Evolutionary conservation across 2,797 vertebrate species (phyloP).

Genomic region (Cyprinodon diabolis): DNA sequence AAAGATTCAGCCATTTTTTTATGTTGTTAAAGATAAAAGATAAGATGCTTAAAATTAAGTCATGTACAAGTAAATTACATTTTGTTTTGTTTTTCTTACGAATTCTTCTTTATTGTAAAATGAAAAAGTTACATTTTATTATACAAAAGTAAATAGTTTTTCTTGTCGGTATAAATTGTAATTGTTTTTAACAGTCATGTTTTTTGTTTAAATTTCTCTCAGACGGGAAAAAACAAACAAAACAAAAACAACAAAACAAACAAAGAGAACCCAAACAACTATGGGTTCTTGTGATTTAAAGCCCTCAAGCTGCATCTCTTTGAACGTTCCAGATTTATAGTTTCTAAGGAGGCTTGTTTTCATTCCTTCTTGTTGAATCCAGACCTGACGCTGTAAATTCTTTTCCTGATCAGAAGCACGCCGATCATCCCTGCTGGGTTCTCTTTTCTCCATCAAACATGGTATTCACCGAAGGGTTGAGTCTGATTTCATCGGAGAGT

Average conservation of each 20-base stretch:
- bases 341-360: conserved; percentile 1
- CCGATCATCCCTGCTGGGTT: neutral
- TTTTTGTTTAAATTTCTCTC: neutral
- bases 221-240: neutral
- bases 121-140: neutral
- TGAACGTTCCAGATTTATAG: neutral
- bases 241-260: no score
- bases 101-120: neutral
- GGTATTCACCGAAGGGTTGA: neutral
- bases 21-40: neutral
- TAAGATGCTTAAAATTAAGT: neutral
- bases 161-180: neutral
- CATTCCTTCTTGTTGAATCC: neutral
- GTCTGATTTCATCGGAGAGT: neutral
- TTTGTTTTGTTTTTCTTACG: neutral
- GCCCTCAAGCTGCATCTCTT: neutral
- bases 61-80: neutral
- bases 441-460: neutral
- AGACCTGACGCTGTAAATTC: neutral
- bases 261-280: neutral
- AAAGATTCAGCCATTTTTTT: neutral
- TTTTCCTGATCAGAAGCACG: conserved; percentile 2
- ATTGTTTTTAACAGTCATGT: neutral
- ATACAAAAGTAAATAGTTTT: no score
- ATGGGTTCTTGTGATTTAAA: neutral